These are phyloP conservation scores for Baryphthengus martii DNA, from an alignment of 2,113 vertebrate species.

Conservation along the genomic window DNA sequence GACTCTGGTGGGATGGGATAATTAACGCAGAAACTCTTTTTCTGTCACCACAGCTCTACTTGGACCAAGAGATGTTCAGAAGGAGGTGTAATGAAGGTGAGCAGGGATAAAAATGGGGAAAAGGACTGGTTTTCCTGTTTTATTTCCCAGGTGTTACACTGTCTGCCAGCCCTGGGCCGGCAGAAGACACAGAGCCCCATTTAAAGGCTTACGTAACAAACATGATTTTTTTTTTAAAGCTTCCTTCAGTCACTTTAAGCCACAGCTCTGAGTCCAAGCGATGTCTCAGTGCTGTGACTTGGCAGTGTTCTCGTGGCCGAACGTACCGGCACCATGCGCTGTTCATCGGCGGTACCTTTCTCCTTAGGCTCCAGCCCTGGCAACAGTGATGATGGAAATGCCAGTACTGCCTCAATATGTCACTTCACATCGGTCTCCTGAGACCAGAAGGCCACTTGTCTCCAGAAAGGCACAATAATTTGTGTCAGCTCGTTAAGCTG, in stretches of 20 bases:
- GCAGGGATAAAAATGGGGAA: neutral
- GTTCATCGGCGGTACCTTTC: neutral
- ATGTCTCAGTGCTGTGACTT: neutral
- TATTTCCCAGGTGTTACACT: neutral
- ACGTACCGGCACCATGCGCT: neutral
- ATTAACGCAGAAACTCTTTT: neutral
- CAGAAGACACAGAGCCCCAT: neutral
- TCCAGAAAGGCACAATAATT: constrained; percentile 50
- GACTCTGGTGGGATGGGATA: neutral
- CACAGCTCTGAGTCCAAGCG: neutral
- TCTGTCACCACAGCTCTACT: neutral
- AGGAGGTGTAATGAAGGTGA: neutral
- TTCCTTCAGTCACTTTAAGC: neutral
- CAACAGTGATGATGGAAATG: constrained; percentile 26
- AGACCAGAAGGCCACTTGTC: constrained; percentile 36
- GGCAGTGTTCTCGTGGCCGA: neutral
- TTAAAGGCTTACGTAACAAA: neutral
- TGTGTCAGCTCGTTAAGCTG: constrained; percentile 65
- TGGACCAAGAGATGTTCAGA: neutral
- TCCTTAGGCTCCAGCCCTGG: neutral
- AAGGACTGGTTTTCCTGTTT: neutral
- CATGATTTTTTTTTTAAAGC: fast-evolving
- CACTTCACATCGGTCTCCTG: constrained; percentile 39
- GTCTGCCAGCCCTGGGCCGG: neutral
- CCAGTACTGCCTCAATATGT: constrained; percentile 36